Evolutionary conservation across 2,113 vertebrate genomes (phyloP).

Genomic region (Mellivora capensis): DNA sequence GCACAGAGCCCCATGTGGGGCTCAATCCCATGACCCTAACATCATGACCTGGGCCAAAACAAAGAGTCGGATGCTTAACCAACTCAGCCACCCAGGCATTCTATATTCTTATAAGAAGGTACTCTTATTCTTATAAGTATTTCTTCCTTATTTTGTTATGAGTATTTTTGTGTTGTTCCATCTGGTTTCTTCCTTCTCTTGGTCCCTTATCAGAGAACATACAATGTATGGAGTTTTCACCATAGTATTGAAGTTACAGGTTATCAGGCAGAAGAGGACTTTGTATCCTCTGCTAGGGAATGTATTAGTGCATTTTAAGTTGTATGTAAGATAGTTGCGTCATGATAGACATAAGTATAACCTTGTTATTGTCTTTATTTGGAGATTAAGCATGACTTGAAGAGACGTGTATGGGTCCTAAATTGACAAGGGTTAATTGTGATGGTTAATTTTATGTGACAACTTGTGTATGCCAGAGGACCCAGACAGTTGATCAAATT

Average conservation of each 20-base stretch:
- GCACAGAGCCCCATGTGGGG: neutral
- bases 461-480: neutral
- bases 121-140: neutral
- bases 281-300: neutral
- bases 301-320: neutral
- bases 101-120: neutral
- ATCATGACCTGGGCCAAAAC: neutral
- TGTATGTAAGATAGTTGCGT: neutral
- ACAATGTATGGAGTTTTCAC: neutral
- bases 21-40: neutral
- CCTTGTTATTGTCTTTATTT: neutral
- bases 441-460: neutral
- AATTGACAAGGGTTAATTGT: no score
- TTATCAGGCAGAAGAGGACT: neutral
- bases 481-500: neutral
- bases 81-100: neutral
- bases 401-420: neutral
- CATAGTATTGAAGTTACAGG: neutral
- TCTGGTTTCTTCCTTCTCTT: neutral
- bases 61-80: neutral
- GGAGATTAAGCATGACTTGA: neutral
- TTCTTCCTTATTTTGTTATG: neutral
- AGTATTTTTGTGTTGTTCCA: neutral
- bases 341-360: neutral
- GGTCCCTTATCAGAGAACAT: neutral